Evolutionary conservation across 2,113 vertebrate species (phyloP).

Genomic region (Poicephalus meyeri): DNA sequence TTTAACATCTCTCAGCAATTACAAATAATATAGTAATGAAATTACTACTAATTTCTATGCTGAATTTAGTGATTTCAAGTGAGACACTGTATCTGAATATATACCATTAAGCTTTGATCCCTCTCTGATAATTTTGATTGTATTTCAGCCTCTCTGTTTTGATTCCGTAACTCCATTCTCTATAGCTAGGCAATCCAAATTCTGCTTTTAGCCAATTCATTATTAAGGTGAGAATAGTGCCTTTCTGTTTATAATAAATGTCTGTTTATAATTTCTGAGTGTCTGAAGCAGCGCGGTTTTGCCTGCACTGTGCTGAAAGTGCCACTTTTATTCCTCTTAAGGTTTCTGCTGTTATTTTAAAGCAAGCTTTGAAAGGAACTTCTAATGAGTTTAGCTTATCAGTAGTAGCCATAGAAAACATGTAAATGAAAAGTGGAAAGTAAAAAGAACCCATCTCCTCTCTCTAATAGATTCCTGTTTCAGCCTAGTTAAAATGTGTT

Average conservation of each 20-base stretch:
- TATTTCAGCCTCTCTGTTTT: not conserved
- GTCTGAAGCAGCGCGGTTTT: not conserved
- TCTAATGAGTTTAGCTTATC: not conserved
- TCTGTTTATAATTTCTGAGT: not conserved
- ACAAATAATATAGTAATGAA: not conserved
- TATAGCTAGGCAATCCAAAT: not conserved
- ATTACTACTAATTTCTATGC: not conserved
- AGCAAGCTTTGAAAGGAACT: not conserved
- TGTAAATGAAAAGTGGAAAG: not conserved
- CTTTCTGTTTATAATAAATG: not conserved
- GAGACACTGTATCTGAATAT: not conserved
- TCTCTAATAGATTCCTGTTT: not conserved
- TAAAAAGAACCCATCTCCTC: not conserved
- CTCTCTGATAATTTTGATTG: not conserved
- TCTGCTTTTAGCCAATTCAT: not conserved
- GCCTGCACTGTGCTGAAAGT: not conserved
- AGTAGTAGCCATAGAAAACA: not conserved
- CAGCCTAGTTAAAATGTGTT: not conserved
- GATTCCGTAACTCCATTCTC: not conserved
- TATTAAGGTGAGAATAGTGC: not conserved
- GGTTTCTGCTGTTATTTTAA: not conserved
- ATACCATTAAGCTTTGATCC: not conserved
- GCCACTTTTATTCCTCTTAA: not conserved
- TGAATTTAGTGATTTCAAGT: not conserved
- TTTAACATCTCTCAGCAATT: not conserved